Evolutionary conservation across 2,888 invertebrate genomes (phyloP), one percentile per base, ranked within the genome.

Genomic region (Ichneumoninae sp.): DNA sequence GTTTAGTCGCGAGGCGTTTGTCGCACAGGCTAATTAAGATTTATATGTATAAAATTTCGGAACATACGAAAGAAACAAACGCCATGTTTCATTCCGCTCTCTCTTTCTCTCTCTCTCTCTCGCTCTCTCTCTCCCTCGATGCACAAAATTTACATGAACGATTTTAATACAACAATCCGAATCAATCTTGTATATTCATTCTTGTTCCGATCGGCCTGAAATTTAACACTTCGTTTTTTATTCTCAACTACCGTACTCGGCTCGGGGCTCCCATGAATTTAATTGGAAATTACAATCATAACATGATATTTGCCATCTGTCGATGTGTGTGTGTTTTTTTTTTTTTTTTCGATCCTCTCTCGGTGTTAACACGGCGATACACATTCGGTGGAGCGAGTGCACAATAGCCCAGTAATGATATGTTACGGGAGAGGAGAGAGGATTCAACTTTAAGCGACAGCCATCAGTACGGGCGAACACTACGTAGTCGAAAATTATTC

Each of bases 291-390:
- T 85, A 82, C 77, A 91, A 90, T 92, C 92, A 92, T 91, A 92
- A 92, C 92, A 92, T 91, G 90, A 89, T 89, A 89, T 88, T 87
- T 89, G 91, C 91, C 92, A 92, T 92, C 91, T 92, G 92, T 91
- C 92, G 90, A 92, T 92, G 91, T 91, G 91, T 40, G 16, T 91
- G 91, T 90, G 87, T 69, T 47, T 78, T 78, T 75, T 44, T 26
- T 26, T 71, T 71, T 44, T 47, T 19, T 13, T 40, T 74, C 63
- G 47, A 36, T 71, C 74, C 26, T 54, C 66, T 66, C 66, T 47
- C 66, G 30, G 40, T 36, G n/a, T 19, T 44, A 22, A 69, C 70
- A 60, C 60, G 40, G 26, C 47, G 60, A 70, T 60, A 54, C n/a
- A 75, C 57, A 57, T 22, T 68, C 22, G 44, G 22, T 16, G 19